Evolutionary conservation across 1,140 invertebrate species (phyloP).

Genomic region (Venustaconcha ellipsiformis): DNA sequence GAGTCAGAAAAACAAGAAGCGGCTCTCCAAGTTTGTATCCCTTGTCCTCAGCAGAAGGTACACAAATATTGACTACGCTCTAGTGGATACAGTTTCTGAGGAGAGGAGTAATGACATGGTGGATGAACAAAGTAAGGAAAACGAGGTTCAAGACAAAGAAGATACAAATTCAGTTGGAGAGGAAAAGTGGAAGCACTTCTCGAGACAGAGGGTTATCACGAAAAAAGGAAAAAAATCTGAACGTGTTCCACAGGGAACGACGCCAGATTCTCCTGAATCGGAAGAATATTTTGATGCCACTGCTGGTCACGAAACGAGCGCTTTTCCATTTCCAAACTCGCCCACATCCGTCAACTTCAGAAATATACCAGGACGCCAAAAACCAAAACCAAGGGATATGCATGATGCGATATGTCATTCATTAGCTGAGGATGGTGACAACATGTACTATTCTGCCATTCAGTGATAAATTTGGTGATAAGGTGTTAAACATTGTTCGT

Average conservation of each 20-base stretch:
- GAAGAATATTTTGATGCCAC: background rate
- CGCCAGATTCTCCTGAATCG: background rate
- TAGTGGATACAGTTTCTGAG: conserved; percentile 3
- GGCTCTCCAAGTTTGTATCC: conserved; percentile 32
- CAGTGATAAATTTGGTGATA: too few relatives aligned
- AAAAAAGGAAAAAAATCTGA: background rate
- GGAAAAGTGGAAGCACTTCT: conserved; percentile 9
- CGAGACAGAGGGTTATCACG: background rate
- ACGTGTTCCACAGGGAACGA: background rate
- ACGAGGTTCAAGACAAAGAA: background rate
- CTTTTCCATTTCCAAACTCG: background rate
- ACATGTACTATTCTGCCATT: conserved; percentile 31
- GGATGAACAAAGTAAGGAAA: background rate
- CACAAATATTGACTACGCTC: conserved; percentile 24
- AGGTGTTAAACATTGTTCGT: too few relatives aligned
- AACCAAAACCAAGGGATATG: conserved; percentile 20
- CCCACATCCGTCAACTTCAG: conserved; percentile 3
- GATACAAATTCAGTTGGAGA: conserved; percentile 4
- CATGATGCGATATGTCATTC: conserved; percentile 35
- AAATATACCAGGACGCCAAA: conserved; percentile 9
- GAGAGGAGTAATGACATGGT: background rate
- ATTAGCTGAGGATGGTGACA: conserved; percentile 34
- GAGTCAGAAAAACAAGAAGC: conserved; percentile 38
- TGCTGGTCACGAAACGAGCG: background rate
- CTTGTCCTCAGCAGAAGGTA: conserved; percentile 27